phyloP scores from a whole-genome alignment of 2,113 vertebrate genomes.

The Phalacrocorax carbo region DNA sequence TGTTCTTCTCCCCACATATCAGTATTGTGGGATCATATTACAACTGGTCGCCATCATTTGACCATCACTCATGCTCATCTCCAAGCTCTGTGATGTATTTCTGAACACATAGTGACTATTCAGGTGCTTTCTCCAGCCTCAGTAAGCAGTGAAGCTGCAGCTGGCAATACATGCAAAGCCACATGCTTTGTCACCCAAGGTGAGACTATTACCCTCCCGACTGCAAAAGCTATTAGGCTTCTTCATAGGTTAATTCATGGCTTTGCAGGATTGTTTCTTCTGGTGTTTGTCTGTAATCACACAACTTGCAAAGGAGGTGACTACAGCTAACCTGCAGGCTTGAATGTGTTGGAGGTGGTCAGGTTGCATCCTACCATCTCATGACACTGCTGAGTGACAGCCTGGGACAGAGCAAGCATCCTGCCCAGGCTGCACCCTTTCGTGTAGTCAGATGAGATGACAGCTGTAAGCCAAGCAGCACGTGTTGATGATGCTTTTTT shows the following conservation, averaged over 20 bases:
- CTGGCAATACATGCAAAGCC: not conserved
- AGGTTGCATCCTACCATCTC: not conserved
- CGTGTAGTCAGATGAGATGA: not conserved
- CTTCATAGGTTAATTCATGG: not conserved
- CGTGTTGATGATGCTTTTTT: not conserved
- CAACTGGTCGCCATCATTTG: not conserved
- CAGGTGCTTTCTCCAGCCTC: not conserved
- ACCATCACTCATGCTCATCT: accelerated
- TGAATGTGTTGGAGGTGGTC: not conserved
- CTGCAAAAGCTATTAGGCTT: not conserved
- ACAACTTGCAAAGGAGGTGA: not conserved
- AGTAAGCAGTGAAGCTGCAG: not conserved
- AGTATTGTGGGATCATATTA: not conserved
- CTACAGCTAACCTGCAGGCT: not conserved
- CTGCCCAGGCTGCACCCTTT: not conserved
- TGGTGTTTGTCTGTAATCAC: not conserved
- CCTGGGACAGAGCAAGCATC: not conserved
- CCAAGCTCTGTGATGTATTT: not conserved
- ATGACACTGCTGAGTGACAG: not conserved
- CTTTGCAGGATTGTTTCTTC: not conserved
- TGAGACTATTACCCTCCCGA: not conserved
- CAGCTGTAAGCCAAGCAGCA: not conserved
- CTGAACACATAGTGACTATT: not conserved
- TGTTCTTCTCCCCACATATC: accelerated
- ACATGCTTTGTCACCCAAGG: not conserved